Evolutionary conservation across 1,140 invertebrate genomes (phyloP).

Genomic region (Neuroterus valhalla): DNA sequence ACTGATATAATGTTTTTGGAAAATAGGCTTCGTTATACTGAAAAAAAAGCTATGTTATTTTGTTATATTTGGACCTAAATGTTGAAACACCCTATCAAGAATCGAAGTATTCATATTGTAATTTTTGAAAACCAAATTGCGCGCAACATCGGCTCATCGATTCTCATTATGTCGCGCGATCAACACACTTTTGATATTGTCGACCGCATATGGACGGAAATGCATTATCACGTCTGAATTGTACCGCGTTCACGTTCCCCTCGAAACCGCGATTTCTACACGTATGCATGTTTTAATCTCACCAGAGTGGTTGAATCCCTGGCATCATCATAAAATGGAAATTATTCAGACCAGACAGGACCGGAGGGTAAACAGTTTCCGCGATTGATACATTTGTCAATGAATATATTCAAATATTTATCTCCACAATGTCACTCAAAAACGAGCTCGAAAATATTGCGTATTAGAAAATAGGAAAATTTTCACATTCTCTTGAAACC

Average conservation of each 20-base stretch:
- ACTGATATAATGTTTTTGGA: too few relatives aligned
- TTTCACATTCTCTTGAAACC: too few relatives aligned
- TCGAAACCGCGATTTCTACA: constrained; percentile 7
- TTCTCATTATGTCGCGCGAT: constrained; percentile 7
- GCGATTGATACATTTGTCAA: constrained; percentile 24
- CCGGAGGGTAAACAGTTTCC: constrained; percentile 3
- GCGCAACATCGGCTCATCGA: neutral
- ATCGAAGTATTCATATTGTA: too few relatives aligned
- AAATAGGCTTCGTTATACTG: too few relatives aligned
- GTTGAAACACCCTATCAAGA: neutral
- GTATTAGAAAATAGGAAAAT: too few relatives aligned
- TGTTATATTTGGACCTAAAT: too few relatives aligned
- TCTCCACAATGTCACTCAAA: too few relatives aligned
- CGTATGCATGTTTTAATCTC: constrained; percentile 8
- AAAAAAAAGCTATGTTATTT: too few relatives aligned
- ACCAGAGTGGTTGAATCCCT: constrained; percentile 1
- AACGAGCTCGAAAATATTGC: too few relatives aligned
- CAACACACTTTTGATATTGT: constrained; percentile 22
- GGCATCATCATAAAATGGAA: constrained; percentile 15
- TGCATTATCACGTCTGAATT: constrained; percentile 12
- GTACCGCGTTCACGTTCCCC: constrained; percentile 1
- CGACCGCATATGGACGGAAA: constrained; percentile 17
- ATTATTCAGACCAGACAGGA: constrained; percentile 15
- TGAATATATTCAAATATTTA: neutral
- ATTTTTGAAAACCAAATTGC: neutral